Base-by-base conservation (phyloP, 2,797 vertebrate genomes). In the Brachymystax lenok region DNA sequence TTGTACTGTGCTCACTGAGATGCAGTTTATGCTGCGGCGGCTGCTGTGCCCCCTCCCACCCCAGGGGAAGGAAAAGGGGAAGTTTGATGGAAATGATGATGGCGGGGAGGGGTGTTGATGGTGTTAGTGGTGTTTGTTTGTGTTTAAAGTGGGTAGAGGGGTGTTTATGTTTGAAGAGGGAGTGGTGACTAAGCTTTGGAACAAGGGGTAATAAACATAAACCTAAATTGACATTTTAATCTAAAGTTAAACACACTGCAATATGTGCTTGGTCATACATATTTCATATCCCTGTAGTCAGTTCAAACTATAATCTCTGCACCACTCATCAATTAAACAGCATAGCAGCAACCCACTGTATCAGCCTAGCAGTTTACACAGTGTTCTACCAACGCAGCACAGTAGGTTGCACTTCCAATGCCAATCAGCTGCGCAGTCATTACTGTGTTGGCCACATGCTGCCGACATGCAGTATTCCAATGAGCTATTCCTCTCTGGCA, bases 1-100 rank as follows among this genome's bases (percentile, higher is more conserved):
- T 80, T 77, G 84, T 77, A 88, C 88, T 84, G 83, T 73, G 27
- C 89, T 88, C 84, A 30, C 68, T 8, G 84, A 87, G 86, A 88
- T 74, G 89, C 89, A 82, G 85, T 90, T 91, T 85, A 91, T 88
- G 84, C 86, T 87, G 33, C 59, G 88, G 85, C 84, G 83, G 83
- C 86, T 82, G 83, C 86, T 83, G 77, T 82, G 19, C 83, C 73
- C 40, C 73, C 73, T 56, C 30, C 73, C 73, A 59, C 8, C 56
- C 27, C 19, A 46, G 68, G 68, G 30, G 52, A 68, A 77, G 74
- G 40, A 10, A 46, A 46, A 3, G 80, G 86, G 86, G 85, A 91
- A 91, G 90, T 92, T 90, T 91, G 88, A 92, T 86, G 89, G 88
- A 90, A 87, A 92, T 92, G 92, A 24, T 40, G n/a, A 40, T 50